Conservation (phyloP, 1,140 invertebrate species). For the Zelostemma sp. region DNA sequence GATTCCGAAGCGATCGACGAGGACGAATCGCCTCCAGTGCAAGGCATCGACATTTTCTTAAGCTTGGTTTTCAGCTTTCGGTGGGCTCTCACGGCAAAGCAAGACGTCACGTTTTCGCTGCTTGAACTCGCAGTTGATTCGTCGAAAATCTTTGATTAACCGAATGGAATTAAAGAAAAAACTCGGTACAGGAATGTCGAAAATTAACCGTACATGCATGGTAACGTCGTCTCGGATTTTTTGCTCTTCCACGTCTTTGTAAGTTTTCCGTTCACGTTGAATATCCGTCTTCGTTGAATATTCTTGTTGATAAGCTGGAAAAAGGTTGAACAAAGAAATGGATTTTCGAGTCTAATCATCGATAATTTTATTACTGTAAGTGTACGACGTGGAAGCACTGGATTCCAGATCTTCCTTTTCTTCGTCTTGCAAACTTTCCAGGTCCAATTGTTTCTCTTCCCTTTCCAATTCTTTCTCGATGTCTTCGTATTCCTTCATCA, state of each 20-base stretch:
- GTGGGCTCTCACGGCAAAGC: slow-evolving; percentile 47
- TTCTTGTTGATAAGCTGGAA: slow-evolving; percentile 39
- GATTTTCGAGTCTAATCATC: not conserved
- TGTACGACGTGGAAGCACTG: slow-evolving; percentile 39
- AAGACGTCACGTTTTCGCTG: slow-evolving; percentile 37
- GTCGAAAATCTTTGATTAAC: slow-evolving; percentile 53
- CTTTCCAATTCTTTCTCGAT: slow-evolving; percentile 20
- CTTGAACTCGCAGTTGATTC: slow-evolving; percentile 39
- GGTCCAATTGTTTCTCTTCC: slow-evolving; percentile 21
- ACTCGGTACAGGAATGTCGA: slow-evolving; percentile 8
- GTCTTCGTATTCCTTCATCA: slow-evolving; percentile 15
- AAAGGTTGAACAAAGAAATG: not conserved
- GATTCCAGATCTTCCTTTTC: slow-evolving; percentile 25
- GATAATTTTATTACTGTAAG: slow-evolving; percentile 48
- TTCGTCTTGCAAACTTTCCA: slow-evolving; percentile 14
- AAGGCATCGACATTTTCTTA: slow-evolving; percentile 2
- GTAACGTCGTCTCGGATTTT: slow-evolving; percentile 63
- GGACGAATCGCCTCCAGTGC: slow-evolving; percentile 29
- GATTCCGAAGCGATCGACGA: slow-evolving; percentile 52
- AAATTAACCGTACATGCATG: slow-evolving; percentile 53
- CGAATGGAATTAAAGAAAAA: slow-evolving; percentile 2
- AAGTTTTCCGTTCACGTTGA: slow-evolving; percentile 26
- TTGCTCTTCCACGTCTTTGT: slow-evolving; percentile 63
- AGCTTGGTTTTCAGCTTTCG: slow-evolving; percentile 32
- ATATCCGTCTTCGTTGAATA: slow-evolving; percentile 10